Percentiles rank a stretch among this genome's conserved stretches.
Conservation (phyloP, 1,140 invertebrate species). For the Eufriesea mexicana region DNA sequence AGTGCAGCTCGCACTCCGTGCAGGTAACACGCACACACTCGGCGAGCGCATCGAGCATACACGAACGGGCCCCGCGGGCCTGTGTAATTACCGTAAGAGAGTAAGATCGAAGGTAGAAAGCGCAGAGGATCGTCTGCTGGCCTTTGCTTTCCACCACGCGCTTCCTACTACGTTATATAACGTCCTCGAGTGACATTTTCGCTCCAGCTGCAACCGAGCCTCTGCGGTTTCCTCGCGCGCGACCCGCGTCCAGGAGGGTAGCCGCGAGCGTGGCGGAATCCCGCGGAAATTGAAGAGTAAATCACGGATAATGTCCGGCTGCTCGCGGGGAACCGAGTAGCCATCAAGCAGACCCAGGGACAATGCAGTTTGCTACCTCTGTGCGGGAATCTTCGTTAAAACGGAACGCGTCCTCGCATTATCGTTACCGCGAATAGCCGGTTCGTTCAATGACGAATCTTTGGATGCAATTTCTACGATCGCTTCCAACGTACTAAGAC, state of each 20-base stretch:
- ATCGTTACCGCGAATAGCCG: constrained; percentile 4
- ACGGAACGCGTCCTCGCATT: constrained; percentile 5
- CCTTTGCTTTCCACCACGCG: constrained; percentile 79
- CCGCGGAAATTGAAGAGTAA: constrained; percentile 25
- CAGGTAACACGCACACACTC: neutral
- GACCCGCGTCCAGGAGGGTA: no score
- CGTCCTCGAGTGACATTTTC: constrained; percentile 76
- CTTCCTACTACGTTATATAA: constrained; percentile 77
- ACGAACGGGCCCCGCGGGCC: constrained; percentile 29
- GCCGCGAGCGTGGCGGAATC: neutral
- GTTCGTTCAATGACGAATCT: constrained; percentile 6
- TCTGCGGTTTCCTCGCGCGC: constrained; percentile 27
- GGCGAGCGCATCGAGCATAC: neutral
- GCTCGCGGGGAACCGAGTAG: constrained; percentile 10
- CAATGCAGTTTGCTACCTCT: neutral
- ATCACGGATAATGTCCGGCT: constrained; percentile 41
- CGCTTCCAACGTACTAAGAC: neutral
- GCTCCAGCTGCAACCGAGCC: constrained; percentile 32
- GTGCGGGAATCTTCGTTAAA: constrained; percentile 7
- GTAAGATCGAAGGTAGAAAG: constrained; percentile 81
- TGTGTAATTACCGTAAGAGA: constrained; percentile 75
- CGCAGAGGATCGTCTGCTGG: constrained; percentile 79
- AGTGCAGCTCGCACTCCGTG: neutral
- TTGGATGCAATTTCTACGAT: neutral
- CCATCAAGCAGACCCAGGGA: neutral